A percentile compares a stretch with the other conserved stretches of the same genome.
phyloP scores from a whole-genome alignment of 2,113 vertebrate genomes.

The Vicugna pacos region DNA sequence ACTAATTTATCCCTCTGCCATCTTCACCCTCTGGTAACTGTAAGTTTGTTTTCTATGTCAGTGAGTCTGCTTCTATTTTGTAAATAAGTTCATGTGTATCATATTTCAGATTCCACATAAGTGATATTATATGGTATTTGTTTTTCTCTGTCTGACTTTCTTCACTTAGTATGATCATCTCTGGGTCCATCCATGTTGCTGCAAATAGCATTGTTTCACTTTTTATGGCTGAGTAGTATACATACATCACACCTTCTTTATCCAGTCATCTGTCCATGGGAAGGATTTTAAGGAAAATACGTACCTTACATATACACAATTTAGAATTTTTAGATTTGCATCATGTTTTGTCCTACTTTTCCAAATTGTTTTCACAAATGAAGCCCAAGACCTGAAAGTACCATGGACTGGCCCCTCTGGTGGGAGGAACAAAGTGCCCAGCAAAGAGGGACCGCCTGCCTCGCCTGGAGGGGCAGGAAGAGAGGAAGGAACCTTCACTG shows the following conservation, averaged over 20 bases:
- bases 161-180: not conserved
- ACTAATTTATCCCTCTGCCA: not conserved
- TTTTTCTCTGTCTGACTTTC: not conserved
- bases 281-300: slow-evolving; percentile 4
- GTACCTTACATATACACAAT: not conserved
- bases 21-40: not conserved
- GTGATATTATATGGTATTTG: not conserved
- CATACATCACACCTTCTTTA: not conserved
- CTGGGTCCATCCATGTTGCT: not conserved
- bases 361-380: not conserved
- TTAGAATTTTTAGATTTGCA: not conserved
- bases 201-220: not conserved
- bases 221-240: not conserved
- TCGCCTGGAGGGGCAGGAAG: not conserved
- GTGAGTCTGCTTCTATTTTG: not conserved
- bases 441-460: fast-evolving
- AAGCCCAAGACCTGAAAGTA: not conserved
- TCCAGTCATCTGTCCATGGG: not conserved
- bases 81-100: not conserved
- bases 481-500: no score
- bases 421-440: not conserved
- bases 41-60: not conserved
- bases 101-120: not conserved
- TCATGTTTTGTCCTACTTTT: not conserved
- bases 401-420: not conserved